These are phyloP conservation scores for Nymphalis c-album DNA, from an alignment of 2,888 invertebrate genomes.

Conservation along the genomic window DNA sequence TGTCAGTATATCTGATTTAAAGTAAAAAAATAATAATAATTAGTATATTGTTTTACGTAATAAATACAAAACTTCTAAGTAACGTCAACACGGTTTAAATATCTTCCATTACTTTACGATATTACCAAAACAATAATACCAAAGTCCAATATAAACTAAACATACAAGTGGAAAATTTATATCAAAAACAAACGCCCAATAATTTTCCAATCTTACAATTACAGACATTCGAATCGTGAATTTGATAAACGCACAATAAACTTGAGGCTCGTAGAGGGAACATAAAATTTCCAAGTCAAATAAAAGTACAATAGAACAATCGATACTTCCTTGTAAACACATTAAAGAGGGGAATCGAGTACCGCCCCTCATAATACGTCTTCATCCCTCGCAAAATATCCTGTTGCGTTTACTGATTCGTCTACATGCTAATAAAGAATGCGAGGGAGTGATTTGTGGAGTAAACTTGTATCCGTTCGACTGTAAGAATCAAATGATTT, in stretches of 20 bases:
- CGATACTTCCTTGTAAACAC: conserved; percentile 81
- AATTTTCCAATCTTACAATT: conserved; percentile 30
- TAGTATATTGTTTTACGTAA: too few species aligned
- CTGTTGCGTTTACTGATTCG: conserved; percentile 71
- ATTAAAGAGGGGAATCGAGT: conserved; percentile 68
- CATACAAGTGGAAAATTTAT: conserved; percentile 6
- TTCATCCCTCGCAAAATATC: conserved; percentile 72
- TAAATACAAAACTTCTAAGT: too few species aligned
- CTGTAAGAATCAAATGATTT: conserved; percentile 36
- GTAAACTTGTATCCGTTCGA: conserved; percentile 47
- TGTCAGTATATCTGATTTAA: too few species aligned
- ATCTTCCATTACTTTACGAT: too few species aligned
- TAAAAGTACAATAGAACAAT: conserved; percentile 78
- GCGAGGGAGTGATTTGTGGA: conserved; percentile 69
- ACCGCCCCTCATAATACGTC: conserved; percentile 62
- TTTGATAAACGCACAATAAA: conserved; percentile 56
- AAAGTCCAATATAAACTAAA: neutral
- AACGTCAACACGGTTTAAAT: too few species aligned
- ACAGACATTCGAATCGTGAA: conserved; percentile 40
- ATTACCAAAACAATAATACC: too few species aligned
- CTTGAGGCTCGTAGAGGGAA: conserved; percentile 55
- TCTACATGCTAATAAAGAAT: conserved; percentile 76
- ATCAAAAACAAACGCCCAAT: conserved; percentile 22
- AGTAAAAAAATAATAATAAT: too few species aligned
- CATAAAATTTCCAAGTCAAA: conserved; percentile 77